Evolutionary conservation across 1,140 invertebrate genomes (phyloP), one percentile per base, ranked within the genome.

Genomic region (Drosophila nebulosa): DNA sequence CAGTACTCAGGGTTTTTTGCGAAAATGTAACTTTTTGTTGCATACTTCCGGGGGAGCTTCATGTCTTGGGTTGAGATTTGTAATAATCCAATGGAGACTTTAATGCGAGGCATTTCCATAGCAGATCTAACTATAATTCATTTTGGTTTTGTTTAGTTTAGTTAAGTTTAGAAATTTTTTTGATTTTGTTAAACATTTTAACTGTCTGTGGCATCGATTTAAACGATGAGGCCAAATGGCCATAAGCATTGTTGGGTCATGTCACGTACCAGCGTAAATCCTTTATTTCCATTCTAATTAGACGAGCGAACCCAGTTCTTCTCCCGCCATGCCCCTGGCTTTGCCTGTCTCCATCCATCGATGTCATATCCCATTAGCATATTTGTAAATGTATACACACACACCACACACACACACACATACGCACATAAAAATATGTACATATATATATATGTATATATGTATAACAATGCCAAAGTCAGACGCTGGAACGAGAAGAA

Each of bases 251-350:
- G 58, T 5, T 36, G 60, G 70, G 69, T 59, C 71, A 72, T 64
- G 79, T 79, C 79, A 74, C 79, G 79, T 75, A 74, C 64, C 64
- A 51, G 57, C 72, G 64, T 46, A 80, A 84, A 85, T 85, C 73
- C 69, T 70, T 78, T 81, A 86, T 86, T 86, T 84, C 73, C 80
- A 79, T 77, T 85, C 69, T 84, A 84, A 84, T 84, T 84, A 77
- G 67, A 70, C 56, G 16, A 46, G 18, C 16, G 39, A 7, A 18
- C 9, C 52, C 52, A 24, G 26, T 46, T 21, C 74, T 30, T 60
- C 32, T 61, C 53, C 18, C 21, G n/a, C 39, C 35, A 39, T 56
- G 50, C 14, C 52, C 22, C 21, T 10, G 27, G 10, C 21, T 21
- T 50, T 30, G 30, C 30, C 10, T 36, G 53, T 61, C 69, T 26